Evolutionary conservation across 2,797 vertebrate species (phyloP).

Genomic region (Falco novaeseelandiae): DNA sequence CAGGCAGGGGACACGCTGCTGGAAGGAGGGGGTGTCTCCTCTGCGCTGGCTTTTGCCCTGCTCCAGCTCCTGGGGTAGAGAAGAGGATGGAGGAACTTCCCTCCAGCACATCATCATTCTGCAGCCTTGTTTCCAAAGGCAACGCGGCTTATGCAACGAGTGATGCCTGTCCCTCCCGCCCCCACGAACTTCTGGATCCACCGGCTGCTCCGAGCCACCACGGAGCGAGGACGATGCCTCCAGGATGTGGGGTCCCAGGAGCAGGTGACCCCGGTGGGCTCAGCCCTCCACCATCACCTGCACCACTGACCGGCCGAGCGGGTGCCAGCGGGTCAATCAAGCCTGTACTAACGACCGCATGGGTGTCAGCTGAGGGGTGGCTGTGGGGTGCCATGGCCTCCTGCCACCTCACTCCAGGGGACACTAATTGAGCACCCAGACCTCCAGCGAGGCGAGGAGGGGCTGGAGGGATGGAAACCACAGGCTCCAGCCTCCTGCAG

Average conservation of each 20-base stretch:
- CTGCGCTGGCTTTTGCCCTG: not conserved
- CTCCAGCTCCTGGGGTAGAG: not conserved
- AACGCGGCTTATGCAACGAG: slow-evolving; percentile 54
- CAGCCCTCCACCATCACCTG: not conserved
- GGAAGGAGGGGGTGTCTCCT: not conserved
- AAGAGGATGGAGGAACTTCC: slow-evolving; percentile 7
- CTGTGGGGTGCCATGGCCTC: not conserved
- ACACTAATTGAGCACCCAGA: fast-evolving
- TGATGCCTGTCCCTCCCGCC: slow-evolving; percentile 27
- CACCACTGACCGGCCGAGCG: fast-evolving
- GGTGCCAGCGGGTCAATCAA: not conserved
- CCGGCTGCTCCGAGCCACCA: not conserved
- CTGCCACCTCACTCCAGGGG: not conserved
- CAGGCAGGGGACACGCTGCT: fast-evolving
- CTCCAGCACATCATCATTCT: not conserved
- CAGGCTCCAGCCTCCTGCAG: not conserved
- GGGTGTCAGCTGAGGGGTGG: not conserved
- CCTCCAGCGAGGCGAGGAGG: not conserved
- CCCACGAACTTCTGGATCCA: slow-evolving; percentile 24
- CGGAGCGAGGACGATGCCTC: fast-evolving
- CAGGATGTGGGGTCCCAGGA: fast-evolving
- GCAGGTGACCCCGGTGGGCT: not conserved
- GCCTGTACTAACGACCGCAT: fast-evolving
- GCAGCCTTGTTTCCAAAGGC: slow-evolving; percentile 47
- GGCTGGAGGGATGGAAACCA: not conserved